A percentile compares a stretch with the other conserved stretches of the same genome.
Evolutionary conservation across 2,797 vertebrate genomes (phyloP).

Genomic region (Chrosomus eos): DNA sequence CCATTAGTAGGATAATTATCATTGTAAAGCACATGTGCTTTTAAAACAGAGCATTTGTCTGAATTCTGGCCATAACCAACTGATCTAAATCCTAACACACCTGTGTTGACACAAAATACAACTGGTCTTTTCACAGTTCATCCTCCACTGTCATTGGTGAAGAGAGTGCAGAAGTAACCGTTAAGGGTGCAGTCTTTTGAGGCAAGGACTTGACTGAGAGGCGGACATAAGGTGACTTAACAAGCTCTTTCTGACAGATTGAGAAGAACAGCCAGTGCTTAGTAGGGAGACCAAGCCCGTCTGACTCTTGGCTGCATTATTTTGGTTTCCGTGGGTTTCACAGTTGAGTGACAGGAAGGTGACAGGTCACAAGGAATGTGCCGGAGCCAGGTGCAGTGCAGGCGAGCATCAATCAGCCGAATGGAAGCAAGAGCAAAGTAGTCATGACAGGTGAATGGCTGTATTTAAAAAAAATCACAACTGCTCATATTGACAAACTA

Average conservation of each 20-base stretch:
- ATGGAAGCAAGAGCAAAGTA: conserved; percentile 25
- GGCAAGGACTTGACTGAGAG: background rate
- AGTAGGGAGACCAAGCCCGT: background rate
- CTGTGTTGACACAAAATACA: background rate
- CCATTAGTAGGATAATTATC: background rate
- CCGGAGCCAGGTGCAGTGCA: conserved; percentile 12
- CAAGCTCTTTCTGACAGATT: conserved; percentile 20
- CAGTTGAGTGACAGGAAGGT: conserved; percentile 40
- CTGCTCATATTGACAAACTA: conserved; percentile 7
- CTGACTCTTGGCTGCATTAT: background rate
- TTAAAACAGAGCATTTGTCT: background rate
- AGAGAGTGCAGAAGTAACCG: conserved; percentile 6
- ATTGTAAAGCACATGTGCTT: background rate
- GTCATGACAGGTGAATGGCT: conserved; percentile 64
- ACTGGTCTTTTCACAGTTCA: background rate
- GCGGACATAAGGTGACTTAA: conserved; percentile 10
- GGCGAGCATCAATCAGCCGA: conserved; percentile 12
- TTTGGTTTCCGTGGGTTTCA: conserved; percentile 12
- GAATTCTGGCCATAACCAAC: background rate
- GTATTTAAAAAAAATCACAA: conserved; percentile 60
- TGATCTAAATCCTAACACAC: background rate
- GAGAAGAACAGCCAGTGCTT: conserved; percentile 15
- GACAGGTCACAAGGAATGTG: conserved; percentile 19
- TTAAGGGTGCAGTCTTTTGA: background rate
- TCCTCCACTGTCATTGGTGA: background rate